Evolutionary conservation across 2,797 vertebrate genomes (phyloP).

Genomic region (Caiman crocodilus): DNA sequence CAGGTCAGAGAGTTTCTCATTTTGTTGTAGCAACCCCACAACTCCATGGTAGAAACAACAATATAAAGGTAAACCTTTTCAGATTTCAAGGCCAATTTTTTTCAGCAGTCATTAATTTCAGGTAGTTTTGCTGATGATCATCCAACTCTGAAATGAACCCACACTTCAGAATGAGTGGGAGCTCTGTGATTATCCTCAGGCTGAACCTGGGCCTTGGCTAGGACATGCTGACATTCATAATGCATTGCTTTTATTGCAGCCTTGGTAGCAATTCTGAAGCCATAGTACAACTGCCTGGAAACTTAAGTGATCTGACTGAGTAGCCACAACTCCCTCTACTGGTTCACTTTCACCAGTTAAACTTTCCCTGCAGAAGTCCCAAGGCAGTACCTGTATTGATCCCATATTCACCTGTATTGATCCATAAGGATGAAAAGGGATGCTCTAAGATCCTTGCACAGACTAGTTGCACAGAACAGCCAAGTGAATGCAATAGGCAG

Average conservation of each 20-base stretch:
- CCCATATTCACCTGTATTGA: background rate
- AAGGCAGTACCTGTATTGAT: background rate
- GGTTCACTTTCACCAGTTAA: background rate
- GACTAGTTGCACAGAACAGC: background rate
- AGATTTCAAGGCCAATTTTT: background rate
- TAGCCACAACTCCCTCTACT: background rate
- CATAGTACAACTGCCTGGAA: accelerated
- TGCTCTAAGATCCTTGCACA: background rate
- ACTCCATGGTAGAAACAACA: background rate
- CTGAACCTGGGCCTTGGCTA: background rate
- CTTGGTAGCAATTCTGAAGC: background rate
- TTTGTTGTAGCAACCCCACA: background rate
- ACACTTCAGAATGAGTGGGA: background rate
- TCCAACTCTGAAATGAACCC: background rate
- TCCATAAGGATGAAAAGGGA: background rate
- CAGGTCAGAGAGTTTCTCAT: background rate
- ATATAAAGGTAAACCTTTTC: background rate
- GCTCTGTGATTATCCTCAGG: accelerated
- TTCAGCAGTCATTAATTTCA: accelerated
- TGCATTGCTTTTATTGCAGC: background rate
- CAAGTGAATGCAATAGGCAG: background rate
- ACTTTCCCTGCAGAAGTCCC: background rate
- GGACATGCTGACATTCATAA: background rate
- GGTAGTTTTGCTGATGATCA: too few species aligned
- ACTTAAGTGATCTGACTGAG: background rate